These are phyloP conservation scores for Panonychus citri DNA, from an alignment of 1,140 invertebrate genomes.

Conservation along the genomic window DNA sequence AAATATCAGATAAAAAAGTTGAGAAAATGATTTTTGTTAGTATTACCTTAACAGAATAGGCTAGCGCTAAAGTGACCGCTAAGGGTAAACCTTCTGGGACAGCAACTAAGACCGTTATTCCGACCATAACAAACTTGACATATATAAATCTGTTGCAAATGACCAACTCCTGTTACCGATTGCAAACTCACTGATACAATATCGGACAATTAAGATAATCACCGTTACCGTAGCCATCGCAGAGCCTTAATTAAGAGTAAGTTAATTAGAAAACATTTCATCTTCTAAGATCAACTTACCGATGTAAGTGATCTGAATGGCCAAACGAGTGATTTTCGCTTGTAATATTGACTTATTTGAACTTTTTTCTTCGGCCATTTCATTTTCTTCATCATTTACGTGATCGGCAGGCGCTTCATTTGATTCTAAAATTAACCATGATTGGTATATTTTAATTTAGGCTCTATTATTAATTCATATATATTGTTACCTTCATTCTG, in stretches of 20 bases:
- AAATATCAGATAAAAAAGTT: no score
- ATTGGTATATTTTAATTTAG: no score
- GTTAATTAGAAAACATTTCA: neutral
- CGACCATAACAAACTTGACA: slow-evolving; percentile 92
- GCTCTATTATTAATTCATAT: no score
- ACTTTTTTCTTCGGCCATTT: slow-evolving; percentile 22
- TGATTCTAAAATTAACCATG: no score
- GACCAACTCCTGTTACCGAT: slow-evolving; percentile 46
- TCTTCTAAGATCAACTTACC: slow-evolving; percentile 25
- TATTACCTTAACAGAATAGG: slow-evolving; percentile 59
- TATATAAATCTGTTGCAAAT: slow-evolving; percentile 55
- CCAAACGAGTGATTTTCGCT: slow-evolving; percentile 91
- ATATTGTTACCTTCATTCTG: no score
- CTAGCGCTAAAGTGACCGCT: slow-evolving; percentile 87
- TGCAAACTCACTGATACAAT: slow-evolving; percentile 72
- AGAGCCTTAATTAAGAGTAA: slow-evolving; percentile 36
- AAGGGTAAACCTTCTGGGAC: slow-evolving; percentile 95
- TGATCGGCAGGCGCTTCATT: no score
- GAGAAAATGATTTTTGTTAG: neutral
- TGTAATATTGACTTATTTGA: slow-evolving; percentile 80
- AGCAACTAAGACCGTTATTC: slow-evolving; percentile 95
- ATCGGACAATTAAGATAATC: slow-evolving; percentile 79
- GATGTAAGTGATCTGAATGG: slow-evolving; percentile 97
- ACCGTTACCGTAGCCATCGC: slow-evolving; percentile 91
- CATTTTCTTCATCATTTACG: no score